phyloP scores from a whole-genome alignment of 2,888 invertebrate genomes.

The Schizotus pectinicornis region DNA sequence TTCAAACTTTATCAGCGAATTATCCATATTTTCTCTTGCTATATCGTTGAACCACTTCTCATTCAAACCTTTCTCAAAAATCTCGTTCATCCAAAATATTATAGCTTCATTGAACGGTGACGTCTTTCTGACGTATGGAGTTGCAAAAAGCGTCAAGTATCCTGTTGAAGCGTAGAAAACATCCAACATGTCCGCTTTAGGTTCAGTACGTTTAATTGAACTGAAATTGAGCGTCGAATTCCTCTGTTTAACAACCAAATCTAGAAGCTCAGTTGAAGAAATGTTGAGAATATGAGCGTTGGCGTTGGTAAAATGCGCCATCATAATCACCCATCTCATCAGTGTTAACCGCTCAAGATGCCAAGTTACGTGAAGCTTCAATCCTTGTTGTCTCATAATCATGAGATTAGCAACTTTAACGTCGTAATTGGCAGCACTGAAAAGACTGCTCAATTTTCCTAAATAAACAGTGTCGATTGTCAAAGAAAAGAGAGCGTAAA shows the following conservation, averaged over 20 bases:
- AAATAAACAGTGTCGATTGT: constrained; percentile 33
- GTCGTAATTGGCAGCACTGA: constrained; percentile 25
- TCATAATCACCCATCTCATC: background rate
- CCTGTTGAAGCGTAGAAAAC: background rate
- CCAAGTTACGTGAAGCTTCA: background rate
- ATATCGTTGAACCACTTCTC: constrained; percentile 37
- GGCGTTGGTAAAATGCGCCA: background rate
- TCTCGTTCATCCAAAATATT: constrained; percentile 33
- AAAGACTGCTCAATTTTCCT: constrained; percentile 37
- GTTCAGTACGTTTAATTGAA: constrained; percentile 7
- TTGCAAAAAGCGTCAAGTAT: constrained; percentile 25
- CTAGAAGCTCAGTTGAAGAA: background rate
- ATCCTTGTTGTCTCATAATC: background rate
- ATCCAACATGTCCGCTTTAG: constrained; percentile 14
- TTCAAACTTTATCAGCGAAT: background rate
- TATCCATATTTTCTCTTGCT: constrained; percentile 15
- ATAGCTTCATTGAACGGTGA: constrained; percentile 31
- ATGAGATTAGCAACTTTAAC: constrained; percentile 14
- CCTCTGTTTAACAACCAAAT: constrained; percentile 6
- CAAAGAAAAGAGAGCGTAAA: constrained; percentile 28
- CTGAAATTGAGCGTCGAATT: constrained; percentile 3
- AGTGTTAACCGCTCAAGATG: constrained; percentile 10
- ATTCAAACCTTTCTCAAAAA: constrained; percentile 36
- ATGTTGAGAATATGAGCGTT: background rate
- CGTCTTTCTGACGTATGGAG: constrained; percentile 32